Conservation (phyloP, 2,797 vertebrate species). For the Pristis pectinata region DNA sequence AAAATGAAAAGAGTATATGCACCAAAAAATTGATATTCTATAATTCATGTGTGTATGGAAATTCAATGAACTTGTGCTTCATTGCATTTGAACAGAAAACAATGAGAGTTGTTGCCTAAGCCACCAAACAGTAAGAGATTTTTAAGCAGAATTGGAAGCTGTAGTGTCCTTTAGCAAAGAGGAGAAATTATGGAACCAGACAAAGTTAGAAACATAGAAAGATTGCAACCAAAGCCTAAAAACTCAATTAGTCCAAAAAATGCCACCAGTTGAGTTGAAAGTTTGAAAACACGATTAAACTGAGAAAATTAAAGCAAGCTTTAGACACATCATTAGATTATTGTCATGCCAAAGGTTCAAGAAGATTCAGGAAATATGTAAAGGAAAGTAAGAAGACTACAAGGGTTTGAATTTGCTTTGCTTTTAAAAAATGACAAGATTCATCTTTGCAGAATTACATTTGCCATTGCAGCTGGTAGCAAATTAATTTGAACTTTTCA, state of each 20-base stretch:
- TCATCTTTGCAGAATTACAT: no score
- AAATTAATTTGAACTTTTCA: no score
- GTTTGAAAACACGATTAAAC: not conserved
- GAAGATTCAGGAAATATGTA: not conserved
- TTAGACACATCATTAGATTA: not conserved
- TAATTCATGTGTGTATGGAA: no score
- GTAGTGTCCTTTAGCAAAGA: no score
- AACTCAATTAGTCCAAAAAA: not conserved
- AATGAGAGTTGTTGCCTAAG: no score
- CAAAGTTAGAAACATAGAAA: not conserved
- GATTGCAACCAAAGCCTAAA: not conserved
- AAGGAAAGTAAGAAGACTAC: not conserved
- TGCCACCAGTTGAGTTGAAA: not conserved
- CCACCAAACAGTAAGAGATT: no score
- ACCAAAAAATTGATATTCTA: not conserved
- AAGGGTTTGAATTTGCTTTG: no score
- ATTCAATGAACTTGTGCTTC: no score
- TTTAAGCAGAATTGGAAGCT: no score
- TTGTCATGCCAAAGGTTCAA: not conserved
- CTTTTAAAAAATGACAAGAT: no score
- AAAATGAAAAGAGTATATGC: not conserved
- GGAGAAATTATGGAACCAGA: not conserved
- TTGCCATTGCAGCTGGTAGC: no score
- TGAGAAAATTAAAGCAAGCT: not conserved
- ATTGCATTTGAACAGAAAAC: no score